Percentiles rank a stretch among this genome's conserved stretches.
Evolutionary conservation across 2,888 invertebrate species (phyloP).

Genomic region (Nomada flava): DNA sequence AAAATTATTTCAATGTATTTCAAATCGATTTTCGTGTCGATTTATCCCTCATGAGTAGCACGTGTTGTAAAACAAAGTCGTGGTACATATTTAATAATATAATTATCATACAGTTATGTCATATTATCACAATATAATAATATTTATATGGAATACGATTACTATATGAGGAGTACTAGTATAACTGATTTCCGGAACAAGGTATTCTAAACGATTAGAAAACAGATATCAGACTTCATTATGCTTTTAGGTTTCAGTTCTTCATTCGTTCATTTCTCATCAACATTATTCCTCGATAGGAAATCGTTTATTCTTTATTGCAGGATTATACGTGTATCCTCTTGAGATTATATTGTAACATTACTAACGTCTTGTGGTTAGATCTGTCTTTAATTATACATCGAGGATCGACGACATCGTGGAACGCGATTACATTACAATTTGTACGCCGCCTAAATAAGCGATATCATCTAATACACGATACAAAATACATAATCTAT

Average conservation of each 20-base stretch:
- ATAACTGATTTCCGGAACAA: slow-evolving; percentile 34
- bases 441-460: slow-evolving; percentile 49
- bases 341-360: slow-evolving; percentile 24
- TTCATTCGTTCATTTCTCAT: slow-evolving; percentile 33
- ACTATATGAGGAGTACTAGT: slow-evolving; percentile 59
- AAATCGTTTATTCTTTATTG: slow-evolving; percentile 28
- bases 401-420: slow-evolving; percentile 29
- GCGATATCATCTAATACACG: slow-evolving; percentile 51
- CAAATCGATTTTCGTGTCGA: slow-evolving; percentile 52
- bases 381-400: slow-evolving; percentile 12
- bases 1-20: slow-evolving; percentile 64
- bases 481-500: slow-evolving; percentile 69
- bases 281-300: slow-evolving; percentile 13
- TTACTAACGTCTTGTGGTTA: slow-evolving; percentile 15
- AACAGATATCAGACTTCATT: slow-evolving; percentile 49
- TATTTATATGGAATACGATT: slow-evolving; percentile 79
- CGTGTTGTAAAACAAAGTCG: slow-evolving; percentile 53
- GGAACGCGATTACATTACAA: slow-evolving; percentile 49
- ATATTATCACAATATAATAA: slow-evolving; percentile 82
- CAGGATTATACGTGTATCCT: slow-evolving; percentile 32
- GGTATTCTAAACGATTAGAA: slow-evolving; percentile 33
- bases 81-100: slow-evolving; percentile 56
- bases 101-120: slow-evolving; percentile 70
- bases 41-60: slow-evolving; percentile 52
- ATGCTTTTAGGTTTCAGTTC: slow-evolving; percentile 2